Percentiles rank a stretch among this genome's conserved stretches.
These are phyloP conservation scores for Triops cancriformis DNA, from an alignment of 1,140 invertebrate species.

Conservation along the genomic window DNA sequence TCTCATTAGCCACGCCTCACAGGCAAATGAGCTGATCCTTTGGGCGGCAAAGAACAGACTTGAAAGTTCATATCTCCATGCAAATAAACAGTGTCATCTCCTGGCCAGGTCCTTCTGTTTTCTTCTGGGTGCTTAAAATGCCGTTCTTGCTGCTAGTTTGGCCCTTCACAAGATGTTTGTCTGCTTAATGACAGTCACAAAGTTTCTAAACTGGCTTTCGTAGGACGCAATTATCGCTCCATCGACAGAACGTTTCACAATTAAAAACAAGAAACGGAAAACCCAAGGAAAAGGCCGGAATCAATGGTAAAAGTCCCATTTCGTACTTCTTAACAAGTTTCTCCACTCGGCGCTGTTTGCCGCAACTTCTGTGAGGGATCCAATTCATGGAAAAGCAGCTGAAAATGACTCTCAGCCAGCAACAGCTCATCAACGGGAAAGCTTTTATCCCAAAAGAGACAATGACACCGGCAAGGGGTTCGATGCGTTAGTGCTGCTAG, in stretches of 20 bases:
- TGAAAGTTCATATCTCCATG: neutral
- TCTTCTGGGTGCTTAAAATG: neutral
- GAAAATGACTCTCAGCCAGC: neutral
- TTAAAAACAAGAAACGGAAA: neutral
- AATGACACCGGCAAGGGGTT: neutral
- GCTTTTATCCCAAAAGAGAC: conserved; percentile 6
- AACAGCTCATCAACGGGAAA: conserved; percentile 3
- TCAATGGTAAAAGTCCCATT: neutral
- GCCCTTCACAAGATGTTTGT: conserved; percentile 2
- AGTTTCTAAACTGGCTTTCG: neutral
- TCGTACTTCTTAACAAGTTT: too few relatives aligned
- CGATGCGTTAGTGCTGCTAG: neutral
- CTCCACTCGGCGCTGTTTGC: neutral
- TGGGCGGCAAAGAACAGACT: neutral
- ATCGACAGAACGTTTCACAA: neutral
- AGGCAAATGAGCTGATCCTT: conserved; percentile 10
- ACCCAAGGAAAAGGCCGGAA: neutral
- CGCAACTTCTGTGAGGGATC: neutral
- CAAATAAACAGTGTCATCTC: neutral
- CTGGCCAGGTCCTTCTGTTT: neutral
- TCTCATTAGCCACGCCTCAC: neutral
- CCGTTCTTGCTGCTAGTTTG: neutral
- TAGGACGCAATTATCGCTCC: neutral
- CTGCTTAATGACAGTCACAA: neutral
- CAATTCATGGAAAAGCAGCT: neutral